These are phyloP conservation scores for Gymnarchus niloticus DNA, from an alignment of 2,113 vertebrate species.

Conservation along the genomic window DNA sequence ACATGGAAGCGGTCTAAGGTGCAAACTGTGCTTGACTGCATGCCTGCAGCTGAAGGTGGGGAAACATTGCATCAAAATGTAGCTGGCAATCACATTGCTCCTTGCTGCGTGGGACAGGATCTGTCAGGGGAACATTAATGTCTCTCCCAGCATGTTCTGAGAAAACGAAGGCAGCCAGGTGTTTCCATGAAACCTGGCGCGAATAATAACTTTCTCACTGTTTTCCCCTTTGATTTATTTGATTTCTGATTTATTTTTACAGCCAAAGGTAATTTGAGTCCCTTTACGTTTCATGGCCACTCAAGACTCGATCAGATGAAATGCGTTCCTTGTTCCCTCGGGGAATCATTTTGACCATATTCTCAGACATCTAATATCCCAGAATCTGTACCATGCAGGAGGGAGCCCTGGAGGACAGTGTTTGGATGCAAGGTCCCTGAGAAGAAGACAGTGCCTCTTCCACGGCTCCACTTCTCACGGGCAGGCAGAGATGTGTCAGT, in stretches of 20 bases:
- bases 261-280: background rate
- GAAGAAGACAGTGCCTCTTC: too few species aligned
- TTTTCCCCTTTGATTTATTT: background rate
- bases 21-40: background rate
- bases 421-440: too few species aligned
- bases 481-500: too few species aligned
- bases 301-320: background rate
- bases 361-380: too few species aligned
- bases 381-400: too few species aligned
- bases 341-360: background rate
- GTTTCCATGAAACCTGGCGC: background rate
- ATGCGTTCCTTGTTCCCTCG: background rate
- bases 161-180: background rate
- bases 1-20: too few species aligned
- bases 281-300: background rate
- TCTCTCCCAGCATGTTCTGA: background rate
- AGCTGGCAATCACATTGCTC: background rate
- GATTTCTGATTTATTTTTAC: background rate
- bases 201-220: background rate
- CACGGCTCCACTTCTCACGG: too few species aligned
- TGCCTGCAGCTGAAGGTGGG: background rate
- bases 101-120: background rate
- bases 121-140: constrained; percentile 1
- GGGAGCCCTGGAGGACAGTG: too few species aligned
- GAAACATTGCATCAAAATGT: background rate